These are phyloP conservation scores for Pocillopora damicornis DNA, from an alignment of 64 coral and sea anemone species.

Conservation along the genomic window DNA sequence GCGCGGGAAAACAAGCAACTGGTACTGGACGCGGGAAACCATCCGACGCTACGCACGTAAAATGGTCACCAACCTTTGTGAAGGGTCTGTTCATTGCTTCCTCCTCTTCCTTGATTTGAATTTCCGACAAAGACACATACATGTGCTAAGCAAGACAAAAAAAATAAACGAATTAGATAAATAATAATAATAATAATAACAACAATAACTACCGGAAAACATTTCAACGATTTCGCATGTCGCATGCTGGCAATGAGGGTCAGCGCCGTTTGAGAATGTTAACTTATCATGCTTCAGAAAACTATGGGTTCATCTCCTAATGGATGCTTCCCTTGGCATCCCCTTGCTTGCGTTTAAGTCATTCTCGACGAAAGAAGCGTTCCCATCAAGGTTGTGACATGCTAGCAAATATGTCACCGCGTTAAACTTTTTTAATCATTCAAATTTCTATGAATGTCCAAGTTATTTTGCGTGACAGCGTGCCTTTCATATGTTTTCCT, in stretches of 20 bases:
- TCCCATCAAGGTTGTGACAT: too few relatives aligned
- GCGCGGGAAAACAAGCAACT: neutral
- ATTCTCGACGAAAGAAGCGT: too few relatives aligned
- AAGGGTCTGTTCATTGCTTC: slow-evolving; percentile 79
- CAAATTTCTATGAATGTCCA: too few relatives aligned
- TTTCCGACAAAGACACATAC: slow-evolving; percentile 86
- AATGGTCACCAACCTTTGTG: slow-evolving; percentile 47
- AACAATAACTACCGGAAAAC: too few relatives aligned
- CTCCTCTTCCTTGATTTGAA: slow-evolving; percentile 88
- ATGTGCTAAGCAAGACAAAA: slow-evolving; percentile 61
- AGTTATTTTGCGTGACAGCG: too few relatives aligned
- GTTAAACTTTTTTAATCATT: too few relatives aligned
- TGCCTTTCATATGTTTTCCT: too few relatives aligned
- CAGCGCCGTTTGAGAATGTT: neutral
- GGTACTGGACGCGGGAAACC: neutral
- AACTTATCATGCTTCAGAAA: neutral
- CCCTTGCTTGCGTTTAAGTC: too few relatives aligned
- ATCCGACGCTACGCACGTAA: neutral
- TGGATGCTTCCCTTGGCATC: too few relatives aligned
- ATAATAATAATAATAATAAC: neutral
- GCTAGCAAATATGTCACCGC: too few relatives aligned
- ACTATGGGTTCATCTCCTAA: too few relatives aligned
- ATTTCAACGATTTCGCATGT: neutral
- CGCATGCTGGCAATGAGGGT: neutral
- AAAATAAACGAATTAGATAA: neutral